These are phyloP conservation scores for Lanistes nyassanus DNA, from an alignment of 1,140 invertebrate species.

Conservation along the genomic window DNA sequence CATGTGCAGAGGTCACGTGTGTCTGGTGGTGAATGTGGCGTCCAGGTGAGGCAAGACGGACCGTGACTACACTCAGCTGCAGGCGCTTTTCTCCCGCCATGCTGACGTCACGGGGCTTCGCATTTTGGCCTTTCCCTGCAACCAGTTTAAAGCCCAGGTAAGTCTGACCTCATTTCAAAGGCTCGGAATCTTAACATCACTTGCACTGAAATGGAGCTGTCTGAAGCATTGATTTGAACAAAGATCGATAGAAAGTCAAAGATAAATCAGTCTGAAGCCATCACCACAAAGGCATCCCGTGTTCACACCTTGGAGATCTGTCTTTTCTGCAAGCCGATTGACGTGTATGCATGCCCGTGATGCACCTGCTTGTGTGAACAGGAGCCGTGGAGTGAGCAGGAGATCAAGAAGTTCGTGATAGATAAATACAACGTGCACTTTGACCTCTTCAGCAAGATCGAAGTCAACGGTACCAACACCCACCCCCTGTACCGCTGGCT, in stretches of 20 bases:
- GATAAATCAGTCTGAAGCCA: neutral
- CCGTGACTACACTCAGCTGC: constrained; percentile 54
- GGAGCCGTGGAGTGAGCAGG: constrained; percentile 48
- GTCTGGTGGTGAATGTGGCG: constrained; percentile 55
- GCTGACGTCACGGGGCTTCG: constrained; percentile 44
- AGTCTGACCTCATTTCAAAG: too few relatives aligned
- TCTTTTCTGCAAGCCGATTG: neutral
- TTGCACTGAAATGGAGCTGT: neutral
- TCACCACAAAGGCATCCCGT: neutral
- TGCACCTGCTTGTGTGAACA: too few relatives aligned
- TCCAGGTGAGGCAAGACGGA: constrained; percentile 56
- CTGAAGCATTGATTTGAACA: neutral
- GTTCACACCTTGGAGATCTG: neutral
- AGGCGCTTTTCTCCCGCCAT: constrained; percentile 46
- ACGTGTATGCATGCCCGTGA: too few relatives aligned
- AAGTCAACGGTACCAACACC: constrained; percentile 86
- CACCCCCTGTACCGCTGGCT: constrained; percentile 87
- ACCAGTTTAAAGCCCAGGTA: constrained; percentile 59
- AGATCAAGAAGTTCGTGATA: constrained; percentile 52
- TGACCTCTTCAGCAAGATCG: constrained; percentile 73
- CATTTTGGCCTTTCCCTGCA: constrained; percentile 62
- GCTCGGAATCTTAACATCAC: neutral
- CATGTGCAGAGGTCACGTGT: constrained; percentile 46
- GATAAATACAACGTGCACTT: constrained; percentile 48
- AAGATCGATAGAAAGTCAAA: neutral